These are phyloP conservation scores for Pemphredon lugubris DNA, from an alignment of 2,888 invertebrate species.

Conservation along the genomic window DNA sequence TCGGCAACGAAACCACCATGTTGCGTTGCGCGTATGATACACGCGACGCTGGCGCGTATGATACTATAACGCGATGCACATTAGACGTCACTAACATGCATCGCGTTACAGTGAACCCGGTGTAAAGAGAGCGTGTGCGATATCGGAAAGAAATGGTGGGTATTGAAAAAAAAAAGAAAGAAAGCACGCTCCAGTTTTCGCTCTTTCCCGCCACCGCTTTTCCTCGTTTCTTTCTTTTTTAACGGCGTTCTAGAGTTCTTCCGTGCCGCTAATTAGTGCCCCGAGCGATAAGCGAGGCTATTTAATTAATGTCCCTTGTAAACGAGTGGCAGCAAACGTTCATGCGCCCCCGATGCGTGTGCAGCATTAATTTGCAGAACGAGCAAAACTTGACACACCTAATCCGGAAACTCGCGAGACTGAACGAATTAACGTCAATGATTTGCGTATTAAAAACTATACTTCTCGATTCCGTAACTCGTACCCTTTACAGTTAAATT, in stretches of 20 bases:
- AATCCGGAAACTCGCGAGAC: too few relatives aligned
- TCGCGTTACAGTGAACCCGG: constrained; percentile 6
- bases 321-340: constrained; percentile 19
- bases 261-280: constrained; percentile 41
- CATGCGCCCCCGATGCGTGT: constrained; percentile 10
- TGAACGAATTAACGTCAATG: too few relatives aligned
- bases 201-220: constrained; percentile 4
- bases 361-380: constrained; percentile 36
- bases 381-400: too few relatives aligned
- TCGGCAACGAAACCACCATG: constrained; percentile 67
- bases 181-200: not conserved
- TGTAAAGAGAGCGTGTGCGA: not conserved
- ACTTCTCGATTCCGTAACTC: too few relatives aligned
- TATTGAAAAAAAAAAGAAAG: constrained; percentile 1
- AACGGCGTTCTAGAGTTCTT: not conserved
- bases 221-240: not conserved
- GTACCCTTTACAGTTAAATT: too few relatives aligned
- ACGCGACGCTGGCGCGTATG: constrained; percentile 23
- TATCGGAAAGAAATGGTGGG: constrained; percentile 11
- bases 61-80: not conserved
- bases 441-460: too few relatives aligned
- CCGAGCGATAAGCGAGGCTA: constrained; percentile 3
- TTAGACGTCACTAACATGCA: not conserved
- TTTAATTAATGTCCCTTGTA: constrained; percentile 44
- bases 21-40: constrained; percentile 63